Base-by-base conservation (phyloP, 2,797 vertebrate species). In the Hozukius guyotensis region DNA sequence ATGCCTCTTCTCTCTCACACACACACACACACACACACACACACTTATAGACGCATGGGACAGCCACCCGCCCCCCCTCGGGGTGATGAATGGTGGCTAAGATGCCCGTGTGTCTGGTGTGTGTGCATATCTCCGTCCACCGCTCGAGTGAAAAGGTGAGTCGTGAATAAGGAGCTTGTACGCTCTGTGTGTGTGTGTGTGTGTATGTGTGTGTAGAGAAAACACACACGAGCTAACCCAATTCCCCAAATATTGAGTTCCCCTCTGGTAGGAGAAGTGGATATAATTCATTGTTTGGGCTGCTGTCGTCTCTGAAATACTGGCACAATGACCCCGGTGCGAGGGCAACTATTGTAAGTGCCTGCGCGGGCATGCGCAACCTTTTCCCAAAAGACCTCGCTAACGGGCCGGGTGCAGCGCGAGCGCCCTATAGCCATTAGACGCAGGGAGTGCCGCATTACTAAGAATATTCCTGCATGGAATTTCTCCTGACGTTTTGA, bases 41-140 rank as follows among this genome's bases (percentile, higher is more conserved):
- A 84, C 89, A 80, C 80, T 72, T 53, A 70, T 25, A 82, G 88
- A 89, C 88, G 84, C 91, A 79, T 67, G 89, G 93, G 89, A 92
- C 87, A 85, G 95, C 96, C 96, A 96, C 95, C 95, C 92, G 87
- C 94, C 88, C 89, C 84, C 93, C 91, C 91, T 93, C 80, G 36
- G 96, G 96, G 97, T 98, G 97, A 97, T 97, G 96, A 97, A 97
- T 97, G 97, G 96, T 96, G 96, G 96, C 88, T 89, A 86, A 87
- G 89, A 88, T 88, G 96, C 95, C 95, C 82, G 94, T 96, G 96
- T 89, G 84, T 86, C 24, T 86, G 75, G 62, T 78, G 82, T 83
- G 71, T 86, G 89, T 84, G 82, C 59, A 75, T 79, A 79, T 88
- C 70, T 85, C 55, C 71, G 81, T 85, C 73, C 84, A 82, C 16